A percentile compares a stretch with the other conserved stretches of the same genome.
These are phyloP conservation scores for Neomorphus geoffroyi DNA, from an alignment of 2,797 vertebrate species.

Conservation along the genomic window DNA sequence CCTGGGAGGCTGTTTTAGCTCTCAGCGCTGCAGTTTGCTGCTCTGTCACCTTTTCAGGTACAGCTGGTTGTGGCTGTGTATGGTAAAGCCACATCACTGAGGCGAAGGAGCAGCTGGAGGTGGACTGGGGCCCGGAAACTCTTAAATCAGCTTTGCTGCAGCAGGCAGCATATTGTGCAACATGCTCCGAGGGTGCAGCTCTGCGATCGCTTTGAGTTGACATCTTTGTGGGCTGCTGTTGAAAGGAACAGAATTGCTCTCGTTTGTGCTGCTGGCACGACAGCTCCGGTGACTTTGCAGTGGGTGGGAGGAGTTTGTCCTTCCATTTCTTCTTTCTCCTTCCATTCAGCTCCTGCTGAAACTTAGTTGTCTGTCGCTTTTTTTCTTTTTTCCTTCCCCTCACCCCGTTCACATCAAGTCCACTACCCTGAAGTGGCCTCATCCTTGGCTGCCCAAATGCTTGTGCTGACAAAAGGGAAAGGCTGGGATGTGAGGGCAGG, in stretches of 20 bases:
- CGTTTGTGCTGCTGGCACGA: neutral
- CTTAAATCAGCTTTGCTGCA: constrained; percentile 42
- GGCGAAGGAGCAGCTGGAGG: constrained; percentile 45
- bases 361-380: neutral
- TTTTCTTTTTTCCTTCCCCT: neutral
- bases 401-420: neutral
- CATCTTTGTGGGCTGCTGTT: constrained; percentile 36
- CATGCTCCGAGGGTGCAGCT: neutral
- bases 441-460: constrained; percentile 31
- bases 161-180: constrained; percentile 53
- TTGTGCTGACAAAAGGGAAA: constrained; percentile 17
- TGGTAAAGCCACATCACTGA: constrained; percentile 19
- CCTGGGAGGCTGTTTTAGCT: neutral
- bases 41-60: neutral
- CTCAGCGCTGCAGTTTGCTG: neutral
- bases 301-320: neutral
- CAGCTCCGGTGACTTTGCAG: neutral
- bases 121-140: constrained; percentile 46
- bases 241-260: constrained; percentile 9
- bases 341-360: neutral
- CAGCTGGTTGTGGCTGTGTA: neutral
- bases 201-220: neutral
- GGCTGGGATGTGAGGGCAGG: neutral
- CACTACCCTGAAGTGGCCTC: constrained; percentile 36
- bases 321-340: neutral